These are phyloP conservation scores for Oryzias curvinotus DNA, from an alignment of 2,113 vertebrate species.

Conservation along the genomic window DNA sequence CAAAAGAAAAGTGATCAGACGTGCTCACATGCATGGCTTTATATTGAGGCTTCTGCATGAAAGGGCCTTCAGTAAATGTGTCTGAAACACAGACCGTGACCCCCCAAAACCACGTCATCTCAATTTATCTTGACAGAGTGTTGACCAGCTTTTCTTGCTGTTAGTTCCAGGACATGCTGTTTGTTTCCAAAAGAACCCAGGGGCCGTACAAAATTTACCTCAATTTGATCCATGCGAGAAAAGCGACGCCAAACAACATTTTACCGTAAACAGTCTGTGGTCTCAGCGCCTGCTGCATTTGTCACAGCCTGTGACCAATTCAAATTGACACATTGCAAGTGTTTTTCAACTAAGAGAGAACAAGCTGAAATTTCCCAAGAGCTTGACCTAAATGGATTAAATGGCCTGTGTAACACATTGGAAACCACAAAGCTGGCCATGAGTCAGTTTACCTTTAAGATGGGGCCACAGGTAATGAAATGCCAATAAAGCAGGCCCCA, in stretches of 20 bases:
- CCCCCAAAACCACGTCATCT: too few species aligned
- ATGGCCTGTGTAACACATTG: slow-evolving; percentile 33
- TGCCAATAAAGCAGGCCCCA: slow-evolving; percentile 14
- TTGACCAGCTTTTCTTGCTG: too few species aligned
- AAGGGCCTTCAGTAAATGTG: too few species aligned
- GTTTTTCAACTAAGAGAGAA: slow-evolving; percentile 29
- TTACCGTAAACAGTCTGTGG: slow-evolving; percentile 14
- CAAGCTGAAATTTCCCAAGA: slow-evolving; percentile 16
- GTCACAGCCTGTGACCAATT: slow-evolving; percentile 17
- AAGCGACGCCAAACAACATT: neutral
- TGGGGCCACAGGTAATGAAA: slow-evolving; percentile 33
- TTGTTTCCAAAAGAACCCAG: neutral
- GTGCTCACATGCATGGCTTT: too few species aligned
- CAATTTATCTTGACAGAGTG: too few species aligned
- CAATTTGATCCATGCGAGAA: neutral
- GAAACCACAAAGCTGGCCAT: slow-evolving; percentile 14
- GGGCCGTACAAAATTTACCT: neutral
- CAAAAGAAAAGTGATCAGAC: too few species aligned
- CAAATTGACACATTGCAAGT: slow-evolving; percentile 5
- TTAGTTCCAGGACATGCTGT: neutral
- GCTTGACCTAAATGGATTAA: slow-evolving; percentile 42
- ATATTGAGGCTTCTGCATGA: too few species aligned
- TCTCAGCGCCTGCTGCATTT: slow-evolving; percentile 3
- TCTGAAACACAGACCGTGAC: too few species aligned
- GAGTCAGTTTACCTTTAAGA: slow-evolving; percentile 29